Conservation (phyloP, 2,797 vertebrate genomes). For the Urosaurus nigricauda region DNA sequence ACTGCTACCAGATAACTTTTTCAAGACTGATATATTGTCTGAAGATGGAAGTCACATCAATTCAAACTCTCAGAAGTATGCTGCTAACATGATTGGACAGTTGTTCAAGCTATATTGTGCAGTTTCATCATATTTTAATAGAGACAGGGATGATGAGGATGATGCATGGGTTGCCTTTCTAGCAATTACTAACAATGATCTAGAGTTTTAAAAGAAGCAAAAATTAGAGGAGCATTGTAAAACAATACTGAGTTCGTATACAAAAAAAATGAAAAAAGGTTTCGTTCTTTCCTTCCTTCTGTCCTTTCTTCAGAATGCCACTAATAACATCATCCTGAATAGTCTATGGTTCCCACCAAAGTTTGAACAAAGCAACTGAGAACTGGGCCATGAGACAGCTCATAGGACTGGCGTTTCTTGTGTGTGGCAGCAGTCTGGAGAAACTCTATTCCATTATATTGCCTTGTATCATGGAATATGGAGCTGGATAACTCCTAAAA, state of each 20-base stretch:
- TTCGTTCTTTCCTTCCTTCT: too few relatives aligned
- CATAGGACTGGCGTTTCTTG: background rate
- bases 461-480: background rate
- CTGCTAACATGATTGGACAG: background rate
- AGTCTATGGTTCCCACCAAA: too few relatives aligned
- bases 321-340: background rate
- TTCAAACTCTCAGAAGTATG: slow-evolving; percentile 3
- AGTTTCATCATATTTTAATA: background rate
- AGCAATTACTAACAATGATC: background rate
- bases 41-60: background rate
- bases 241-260: background rate
- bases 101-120: background rate
- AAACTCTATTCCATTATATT: background rate
- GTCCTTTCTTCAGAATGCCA: background rate
- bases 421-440: background rate
- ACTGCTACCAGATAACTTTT: background rate
- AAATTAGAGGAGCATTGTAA: background rate
- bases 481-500: background rate
- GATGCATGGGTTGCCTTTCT: background rate
- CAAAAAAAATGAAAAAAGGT: background rate
- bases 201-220: background rate
- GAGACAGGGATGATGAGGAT: background rate
- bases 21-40: background rate
- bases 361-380: background rate
- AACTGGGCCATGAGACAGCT: background rate